Percentiles rank a stretch among this genome's conserved stretches.
Conservation (phyloP, 2,888 invertebrate genomes). For the Lomographa bimaculata region DNA sequence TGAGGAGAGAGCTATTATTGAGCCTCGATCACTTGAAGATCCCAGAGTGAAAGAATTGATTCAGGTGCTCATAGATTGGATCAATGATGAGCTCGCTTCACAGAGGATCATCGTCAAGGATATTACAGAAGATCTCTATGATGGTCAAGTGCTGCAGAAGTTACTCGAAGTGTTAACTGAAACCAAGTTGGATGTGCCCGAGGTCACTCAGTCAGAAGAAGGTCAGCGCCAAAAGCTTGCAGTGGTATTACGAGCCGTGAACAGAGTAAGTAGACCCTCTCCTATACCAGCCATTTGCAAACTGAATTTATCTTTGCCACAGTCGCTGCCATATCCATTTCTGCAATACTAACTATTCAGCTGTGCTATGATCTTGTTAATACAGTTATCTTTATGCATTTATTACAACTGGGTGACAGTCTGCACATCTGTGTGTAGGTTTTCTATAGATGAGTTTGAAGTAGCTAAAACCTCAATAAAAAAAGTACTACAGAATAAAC, state of each 20-base stretch:
- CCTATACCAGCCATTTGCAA: no score
- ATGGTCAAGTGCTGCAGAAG: constrained; percentile 93
- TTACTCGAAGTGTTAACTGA: constrained; percentile 93
- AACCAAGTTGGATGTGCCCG: constrained; percentile 96
- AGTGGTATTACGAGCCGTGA: constrained; percentile 94
- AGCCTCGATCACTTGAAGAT: constrained; percentile 93
- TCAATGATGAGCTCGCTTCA: constrained; percentile 98
- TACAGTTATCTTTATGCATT: no score
- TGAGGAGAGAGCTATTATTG: constrained; percentile 98
- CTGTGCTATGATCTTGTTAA: no score
- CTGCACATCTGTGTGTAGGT: no score
- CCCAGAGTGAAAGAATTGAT: constrained; percentile 93
- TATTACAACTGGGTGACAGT: no score
- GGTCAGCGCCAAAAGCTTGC: constrained; percentile 97
- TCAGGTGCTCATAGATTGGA: constrained; percentile 97
- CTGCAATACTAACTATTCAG: no score
- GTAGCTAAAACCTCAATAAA: no score
- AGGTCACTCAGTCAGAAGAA: constrained; percentile 99
- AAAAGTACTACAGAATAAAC: no score
- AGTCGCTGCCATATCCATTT: no score
- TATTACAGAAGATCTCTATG: constrained; percentile 98
- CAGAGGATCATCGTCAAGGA: constrained; percentile 98
- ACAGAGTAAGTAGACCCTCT: constrained; percentile 86
- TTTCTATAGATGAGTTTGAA: no score
- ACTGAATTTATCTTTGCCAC: no score